Evolutionary conservation across 53 echinoderm and acorn worm species (phyloP).

Genomic region (Astropecten irregularis): DNA sequence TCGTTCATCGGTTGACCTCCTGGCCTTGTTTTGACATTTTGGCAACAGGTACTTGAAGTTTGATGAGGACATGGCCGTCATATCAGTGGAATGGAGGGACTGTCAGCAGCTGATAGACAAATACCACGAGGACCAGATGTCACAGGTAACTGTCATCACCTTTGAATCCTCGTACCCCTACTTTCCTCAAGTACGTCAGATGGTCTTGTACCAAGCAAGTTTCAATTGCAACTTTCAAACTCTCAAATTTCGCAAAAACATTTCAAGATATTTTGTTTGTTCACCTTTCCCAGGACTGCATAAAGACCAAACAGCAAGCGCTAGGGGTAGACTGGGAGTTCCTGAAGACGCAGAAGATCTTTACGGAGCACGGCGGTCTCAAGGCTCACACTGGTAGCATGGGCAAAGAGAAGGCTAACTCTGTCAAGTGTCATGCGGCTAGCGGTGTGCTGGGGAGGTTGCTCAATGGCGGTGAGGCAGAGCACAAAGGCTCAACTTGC

Average conservation of each 20-base stretch:
- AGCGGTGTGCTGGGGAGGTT: slow-evolving; percentile 39
- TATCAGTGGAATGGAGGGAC: slow-evolving; percentile 93
- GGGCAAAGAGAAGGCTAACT: slow-evolving; percentile 41
- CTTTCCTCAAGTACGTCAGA: too few species aligned
- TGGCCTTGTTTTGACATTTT: too few species aligned
- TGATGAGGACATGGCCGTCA: slow-evolving; percentile 92
- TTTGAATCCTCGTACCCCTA: neutral
- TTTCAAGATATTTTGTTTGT: too few species aligned
- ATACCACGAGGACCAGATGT: slow-evolving; percentile 87
- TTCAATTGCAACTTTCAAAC: too few species aligned
- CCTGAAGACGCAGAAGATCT: slow-evolving; percentile 55
- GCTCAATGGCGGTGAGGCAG: slow-evolving; percentile 31
- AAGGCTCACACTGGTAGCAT: slow-evolving; percentile 21
- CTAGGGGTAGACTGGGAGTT: slow-evolving; percentile 67
- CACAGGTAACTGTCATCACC: neutral
- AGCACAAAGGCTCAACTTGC: slow-evolving; percentile 71
- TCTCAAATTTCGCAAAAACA: too few species aligned
- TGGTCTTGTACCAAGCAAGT: too few species aligned
- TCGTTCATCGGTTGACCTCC: too few species aligned
- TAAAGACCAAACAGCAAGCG: slow-evolving; percentile 65
- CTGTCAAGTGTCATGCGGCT: slow-evolving; percentile 20
- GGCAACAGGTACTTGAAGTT: slow-evolving; percentile 93
- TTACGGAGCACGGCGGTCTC: slow-evolving; percentile 18
- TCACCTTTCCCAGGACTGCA: slow-evolving; percentile 33
- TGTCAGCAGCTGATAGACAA: slow-evolving; percentile 92